These are phyloP conservation scores for Dermolepida albohirtum DNA, from an alignment of 2,888 invertebrate species.

Conservation along the genomic window DNA sequence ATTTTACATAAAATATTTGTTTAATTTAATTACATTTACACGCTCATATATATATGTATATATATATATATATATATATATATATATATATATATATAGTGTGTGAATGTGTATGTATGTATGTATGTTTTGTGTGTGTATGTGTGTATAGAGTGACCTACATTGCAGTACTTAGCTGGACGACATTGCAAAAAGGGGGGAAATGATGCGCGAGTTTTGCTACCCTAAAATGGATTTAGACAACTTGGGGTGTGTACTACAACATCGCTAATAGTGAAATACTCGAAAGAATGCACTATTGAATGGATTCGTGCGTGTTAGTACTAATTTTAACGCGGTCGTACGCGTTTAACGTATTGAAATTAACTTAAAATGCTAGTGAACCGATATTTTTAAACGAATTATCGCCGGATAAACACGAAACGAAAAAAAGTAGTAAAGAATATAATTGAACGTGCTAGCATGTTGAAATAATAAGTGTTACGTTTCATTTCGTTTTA, in stretches of 20 bases:
- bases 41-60: slow-evolving; percentile 5
- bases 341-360: neutral
- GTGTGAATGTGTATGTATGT: neutral
- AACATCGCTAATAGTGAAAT: slow-evolving; percentile 54
- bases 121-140: slow-evolving; percentile 1
- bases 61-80: slow-evolving; percentile 16
- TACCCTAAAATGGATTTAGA: slow-evolving; percentile 61
- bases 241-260: slow-evolving; percentile 65
- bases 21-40: slow-evolving; percentile 11
- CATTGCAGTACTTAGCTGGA: slow-evolving; percentile 34
- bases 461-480: neutral
- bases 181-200: slow-evolving; percentile 35
- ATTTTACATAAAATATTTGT: neutral
- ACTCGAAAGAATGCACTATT: slow-evolving; percentile 53
- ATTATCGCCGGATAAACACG: neutral
- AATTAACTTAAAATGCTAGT: slow-evolving; percentile 3
- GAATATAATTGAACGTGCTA: too few relatives aligned
- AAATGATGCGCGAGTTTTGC: slow-evolving; percentile 59
- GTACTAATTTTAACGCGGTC: neutral
- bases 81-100: slow-evolving; percentile 13
- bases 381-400: neutral
- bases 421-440: neutral
- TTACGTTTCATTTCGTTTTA: too few relatives aligned
- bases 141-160: slow-evolving; percentile 32
- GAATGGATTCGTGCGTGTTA: slow-evolving; percentile 44